These are phyloP conservation scores for Octonoba sinensis DNA, from an alignment of 2,888 invertebrate genomes.

Conservation along the genomic window DNA sequence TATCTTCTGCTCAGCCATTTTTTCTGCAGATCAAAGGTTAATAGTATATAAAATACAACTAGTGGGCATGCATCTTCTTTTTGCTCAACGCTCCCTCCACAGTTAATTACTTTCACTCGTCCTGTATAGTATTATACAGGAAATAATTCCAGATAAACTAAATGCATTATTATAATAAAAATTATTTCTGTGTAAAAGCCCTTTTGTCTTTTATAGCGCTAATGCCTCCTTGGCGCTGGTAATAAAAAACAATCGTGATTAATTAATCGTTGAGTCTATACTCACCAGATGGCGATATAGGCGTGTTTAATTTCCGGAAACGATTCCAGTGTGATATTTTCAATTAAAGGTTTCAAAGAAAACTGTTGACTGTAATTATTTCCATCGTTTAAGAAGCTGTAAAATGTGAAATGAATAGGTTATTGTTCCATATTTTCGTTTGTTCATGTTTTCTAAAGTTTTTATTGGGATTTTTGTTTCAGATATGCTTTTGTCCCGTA, in stretches of 20 bases:
- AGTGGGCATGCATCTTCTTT: conserved; percentile 14
- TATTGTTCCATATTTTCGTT: no score
- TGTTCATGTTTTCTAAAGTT: no score
- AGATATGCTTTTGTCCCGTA: no score
- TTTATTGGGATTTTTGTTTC: no score
- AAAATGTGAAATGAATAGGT: no score
- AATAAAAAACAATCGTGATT: conserved; percentile 40
- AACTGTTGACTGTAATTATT: no score
- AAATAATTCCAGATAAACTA: conserved; percentile 10
- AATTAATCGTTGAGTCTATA: conserved; percentile 36
- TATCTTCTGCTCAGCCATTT: conserved; percentile 28
- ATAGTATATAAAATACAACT: conserved; percentile 60
- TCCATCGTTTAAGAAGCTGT: no score
- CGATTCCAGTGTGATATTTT: not conserved
- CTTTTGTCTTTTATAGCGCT: conserved; percentile 6
- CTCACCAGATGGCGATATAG: conserved; percentile 54
- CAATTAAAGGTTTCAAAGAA: no score
- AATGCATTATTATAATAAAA: conserved; percentile 25
- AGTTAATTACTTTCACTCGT: conserved; percentile 47
- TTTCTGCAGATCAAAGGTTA: conserved; percentile 46
- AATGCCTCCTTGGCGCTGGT: not conserved
- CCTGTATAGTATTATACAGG: not conserved
- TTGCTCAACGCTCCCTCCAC: conserved; percentile 27
- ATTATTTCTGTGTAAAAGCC: conserved; percentile 14
- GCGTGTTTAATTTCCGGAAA: conserved; percentile 33